These are phyloP conservation scores for Synaphobranchus kaupii DNA, from an alignment of 2,797 vertebrate species.

Conservation along the genomic window DNA sequence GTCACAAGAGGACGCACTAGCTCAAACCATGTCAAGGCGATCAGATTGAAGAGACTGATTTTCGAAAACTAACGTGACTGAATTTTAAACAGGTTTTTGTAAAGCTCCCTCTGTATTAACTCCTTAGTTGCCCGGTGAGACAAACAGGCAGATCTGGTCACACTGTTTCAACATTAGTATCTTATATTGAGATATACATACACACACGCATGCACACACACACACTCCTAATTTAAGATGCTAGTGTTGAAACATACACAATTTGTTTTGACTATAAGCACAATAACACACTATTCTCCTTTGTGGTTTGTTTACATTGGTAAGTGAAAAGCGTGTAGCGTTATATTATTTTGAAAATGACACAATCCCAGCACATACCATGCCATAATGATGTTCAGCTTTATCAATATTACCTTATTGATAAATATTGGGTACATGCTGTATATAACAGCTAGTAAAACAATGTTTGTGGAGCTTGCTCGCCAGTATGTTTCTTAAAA, in stretches of 20 bases:
- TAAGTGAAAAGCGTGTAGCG: too few relatives aligned
- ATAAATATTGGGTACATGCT: background rate
- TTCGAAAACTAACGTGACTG: background rate
- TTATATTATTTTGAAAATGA: too few relatives aligned
- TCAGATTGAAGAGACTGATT: background rate
- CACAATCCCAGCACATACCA: background rate
- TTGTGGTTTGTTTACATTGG: too few relatives aligned
- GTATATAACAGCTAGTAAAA: background rate
- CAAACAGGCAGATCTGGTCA: background rate
- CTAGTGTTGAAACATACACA: too few relatives aligned
- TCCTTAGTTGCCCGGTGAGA: background rate
- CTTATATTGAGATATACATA: too few relatives aligned
- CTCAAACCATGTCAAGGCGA: background rate
- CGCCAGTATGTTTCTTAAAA: background rate
- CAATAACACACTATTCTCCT: too few relatives aligned
- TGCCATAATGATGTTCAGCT: background rate
- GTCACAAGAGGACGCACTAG: constrained; percentile 29
- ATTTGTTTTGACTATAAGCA: too few relatives aligned
- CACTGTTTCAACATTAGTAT: too few relatives aligned
- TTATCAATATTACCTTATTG: background rate
- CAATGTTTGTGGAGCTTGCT: background rate
- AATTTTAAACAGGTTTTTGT: constrained; percentile 7
- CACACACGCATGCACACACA: too few relatives aligned
- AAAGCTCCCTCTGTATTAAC: constrained; percentile 14
- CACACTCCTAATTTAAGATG: too few relatives aligned